Base-by-base conservation (phyloP, 2,113 vertebrate genomes). In the Podiceps cristatus region DNA sequence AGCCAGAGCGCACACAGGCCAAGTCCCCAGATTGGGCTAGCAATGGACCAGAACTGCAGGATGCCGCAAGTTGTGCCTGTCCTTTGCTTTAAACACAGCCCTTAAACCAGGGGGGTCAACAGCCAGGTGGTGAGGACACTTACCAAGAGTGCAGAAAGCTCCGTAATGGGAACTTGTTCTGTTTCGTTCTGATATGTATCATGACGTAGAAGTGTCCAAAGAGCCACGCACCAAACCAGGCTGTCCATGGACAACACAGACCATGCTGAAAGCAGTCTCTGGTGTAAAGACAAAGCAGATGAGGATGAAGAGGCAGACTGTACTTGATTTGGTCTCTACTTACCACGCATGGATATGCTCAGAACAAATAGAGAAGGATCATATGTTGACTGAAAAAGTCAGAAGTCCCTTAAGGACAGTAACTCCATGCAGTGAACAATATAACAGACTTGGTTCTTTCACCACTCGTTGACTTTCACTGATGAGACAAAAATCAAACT, bases 401-500 rank as follows among this genome's bases (percentile, higher is more conserved):
- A 85, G 56, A 93, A 90, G 91, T 93, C 80, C 64, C 40, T 67
- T 87, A 55, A 93, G 95, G 93, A 94, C 80, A 64, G 27, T 40
- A 71, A 72, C 33, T 68, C 37, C 42, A 25, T 25, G 47, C 60
- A 93, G 47, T 1, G 1, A 90, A 33, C 53, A 76, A 20, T 95
- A 55, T 22, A 89, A 66, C 59, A 91, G 28, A 27, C 60, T 64
- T 35, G n/a, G 11, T 85, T 81, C 80, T 84, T 92, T 81, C 47
- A 84, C 74, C 69, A 55, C 44, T 71, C 76, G 28, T 25, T 84
- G 73, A 78, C 68, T 93, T 83, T 89, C 91, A 91, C 83, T 52
- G 80, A 87, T 63, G 69, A 96, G 68, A 94, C 62, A 82, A 94
- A 95, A 94, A 96, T 64, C 87, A 85, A 64, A 58, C 52, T 82